These are phyloP conservation scores for Corbicula japonica DNA, from an alignment of 2,888 invertebrate species.

Conservation along the genomic window DNA sequence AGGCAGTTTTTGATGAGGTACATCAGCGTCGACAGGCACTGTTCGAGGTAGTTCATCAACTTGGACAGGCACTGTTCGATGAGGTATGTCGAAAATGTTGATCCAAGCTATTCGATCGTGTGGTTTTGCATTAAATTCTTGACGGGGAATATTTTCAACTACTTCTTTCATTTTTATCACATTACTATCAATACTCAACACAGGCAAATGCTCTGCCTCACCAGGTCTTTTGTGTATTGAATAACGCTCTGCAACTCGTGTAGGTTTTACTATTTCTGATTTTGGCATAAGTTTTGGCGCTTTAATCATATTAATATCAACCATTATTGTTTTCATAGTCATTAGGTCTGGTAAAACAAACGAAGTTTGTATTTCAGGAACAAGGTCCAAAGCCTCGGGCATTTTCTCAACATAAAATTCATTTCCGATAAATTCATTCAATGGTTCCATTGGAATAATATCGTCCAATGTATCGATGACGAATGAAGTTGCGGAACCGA, in stretches of 20 bases:
- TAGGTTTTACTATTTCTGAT: neutral
- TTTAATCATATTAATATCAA: neutral
- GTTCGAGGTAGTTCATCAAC: too few species aligned
- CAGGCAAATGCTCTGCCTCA: too few species aligned
- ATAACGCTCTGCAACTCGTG: neutral
- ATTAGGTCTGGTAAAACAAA: too few species aligned
- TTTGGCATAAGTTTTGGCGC: neutral
- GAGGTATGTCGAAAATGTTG: too few species aligned
- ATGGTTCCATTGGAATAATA: neutral
- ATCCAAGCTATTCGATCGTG: too few species aligned
- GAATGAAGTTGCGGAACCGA: neutral
- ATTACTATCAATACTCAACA: too few species aligned
- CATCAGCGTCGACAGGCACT: too few species aligned
- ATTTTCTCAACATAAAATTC: constrained; percentile 3
- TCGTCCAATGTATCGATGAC: neutral
- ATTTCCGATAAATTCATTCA: constrained; percentile 14
- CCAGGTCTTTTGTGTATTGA: neutral
- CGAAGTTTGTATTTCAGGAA: neutral
- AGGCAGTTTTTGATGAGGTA: too few species aligned
- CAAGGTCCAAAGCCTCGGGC: neutral
- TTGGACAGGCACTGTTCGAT: too few species aligned
- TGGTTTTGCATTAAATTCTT: too few species aligned
- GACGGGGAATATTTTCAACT: too few species aligned
- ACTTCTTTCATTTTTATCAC: too few species aligned
- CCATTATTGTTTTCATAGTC: neutral